Evolutionary conservation across 2,888 invertebrate species (phyloP).

Genomic region (Xestoiulus laeticollis): DNA sequence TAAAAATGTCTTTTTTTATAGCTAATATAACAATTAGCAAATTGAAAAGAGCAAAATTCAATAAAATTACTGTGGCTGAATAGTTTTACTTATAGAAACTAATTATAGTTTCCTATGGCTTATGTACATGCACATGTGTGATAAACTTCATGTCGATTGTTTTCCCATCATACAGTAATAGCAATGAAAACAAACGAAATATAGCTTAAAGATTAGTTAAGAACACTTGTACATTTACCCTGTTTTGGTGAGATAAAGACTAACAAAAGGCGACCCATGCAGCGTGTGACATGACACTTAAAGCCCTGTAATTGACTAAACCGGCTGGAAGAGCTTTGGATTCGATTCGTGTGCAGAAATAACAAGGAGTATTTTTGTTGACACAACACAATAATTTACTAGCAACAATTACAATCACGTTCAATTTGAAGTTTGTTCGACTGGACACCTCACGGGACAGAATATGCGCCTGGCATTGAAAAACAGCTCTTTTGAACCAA

Average conservation of each 20-base stretch:
- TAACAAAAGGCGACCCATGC: neutral
- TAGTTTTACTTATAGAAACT: no score
- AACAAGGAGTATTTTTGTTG: neutral
- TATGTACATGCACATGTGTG: no score
- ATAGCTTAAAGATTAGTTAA: neutral
- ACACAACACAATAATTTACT: neutral
- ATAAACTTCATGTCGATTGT: no score
- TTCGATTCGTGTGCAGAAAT: neutral
- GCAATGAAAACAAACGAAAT: neutral
- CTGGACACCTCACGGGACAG: slow-evolving; percentile 11
- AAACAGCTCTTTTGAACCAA: neutral
- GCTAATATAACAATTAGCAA: no score
- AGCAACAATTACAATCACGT: neutral
- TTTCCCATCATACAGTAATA: neutral
- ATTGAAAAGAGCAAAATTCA: no score
- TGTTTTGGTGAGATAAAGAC: no score
- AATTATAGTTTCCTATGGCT: no score
- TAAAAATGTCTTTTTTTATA: no score
- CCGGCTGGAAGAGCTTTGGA: neutral
- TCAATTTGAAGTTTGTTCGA: neutral
- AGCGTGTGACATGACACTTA: neutral
- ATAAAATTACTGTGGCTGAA: no score
- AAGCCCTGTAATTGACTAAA: neutral
- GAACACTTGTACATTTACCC: neutral
- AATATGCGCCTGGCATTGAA: neutral